Evolutionary conservation across 1,140 invertebrate genomes (phyloP).

Genomic region (Drosophila oshimai): DNA sequence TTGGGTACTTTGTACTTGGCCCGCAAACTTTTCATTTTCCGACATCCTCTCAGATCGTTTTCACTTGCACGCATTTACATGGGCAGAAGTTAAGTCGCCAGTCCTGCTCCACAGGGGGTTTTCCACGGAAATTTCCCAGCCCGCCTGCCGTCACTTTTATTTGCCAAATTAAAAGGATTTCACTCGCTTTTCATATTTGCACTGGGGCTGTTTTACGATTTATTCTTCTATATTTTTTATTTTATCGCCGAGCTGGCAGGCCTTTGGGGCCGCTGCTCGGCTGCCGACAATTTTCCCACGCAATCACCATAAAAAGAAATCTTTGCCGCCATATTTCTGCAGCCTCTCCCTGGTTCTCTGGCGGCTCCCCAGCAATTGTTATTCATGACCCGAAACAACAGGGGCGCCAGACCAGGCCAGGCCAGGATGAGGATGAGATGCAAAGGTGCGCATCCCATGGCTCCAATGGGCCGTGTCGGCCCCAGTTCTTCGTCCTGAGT

Average conservation of each 20-base stretch:
- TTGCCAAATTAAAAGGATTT: conserved; percentile 79
- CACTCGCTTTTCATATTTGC: conserved; percentile 74
- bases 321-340: conserved; percentile 57
- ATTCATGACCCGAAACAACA: conserved; percentile 59
- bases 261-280: conserved; percentile 4
- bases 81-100: conserved; percentile 49
- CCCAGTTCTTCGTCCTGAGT: too few species aligned
- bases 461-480: conserved; percentile 3
- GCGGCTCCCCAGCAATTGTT: conserved; percentile 52
- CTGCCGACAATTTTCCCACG: conserved; percentile 61
- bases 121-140: conserved; percentile 12
- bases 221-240: conserved; percentile 49
- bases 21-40: conserved; percentile 34
- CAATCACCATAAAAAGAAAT: conserved; percentile 71
- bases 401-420: not conserved
- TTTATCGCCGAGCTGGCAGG: conserved; percentile 59
- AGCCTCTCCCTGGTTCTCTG: not conserved
- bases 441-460: conserved; percentile 23
- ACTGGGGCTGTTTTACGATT: conserved; percentile 37
- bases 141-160: conserved; percentile 57
- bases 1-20: conserved; percentile 27
- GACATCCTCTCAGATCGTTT: conserved; percentile 1
- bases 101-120: conserved; percentile 3
- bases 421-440: conserved; percentile 4
- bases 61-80: conserved; percentile 41